Conservation (phyloP, 2,113 vertebrate species). For the Ceuthmochares aereus region DNA sequence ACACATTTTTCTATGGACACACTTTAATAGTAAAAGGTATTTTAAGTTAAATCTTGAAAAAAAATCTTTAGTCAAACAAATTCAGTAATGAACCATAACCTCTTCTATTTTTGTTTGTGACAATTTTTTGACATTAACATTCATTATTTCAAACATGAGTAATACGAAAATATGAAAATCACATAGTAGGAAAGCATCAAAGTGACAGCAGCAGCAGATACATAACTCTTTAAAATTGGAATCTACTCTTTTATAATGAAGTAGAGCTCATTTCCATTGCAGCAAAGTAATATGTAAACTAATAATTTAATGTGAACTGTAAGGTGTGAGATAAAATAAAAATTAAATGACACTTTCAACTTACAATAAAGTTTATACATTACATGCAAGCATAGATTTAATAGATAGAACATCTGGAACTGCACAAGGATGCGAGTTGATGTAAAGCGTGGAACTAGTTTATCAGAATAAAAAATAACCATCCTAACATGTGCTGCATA, state of each 20-base stretch:
- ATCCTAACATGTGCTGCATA: not conserved
- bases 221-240: conserved; percentile 32
- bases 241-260: conserved; percentile 29
- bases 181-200: conserved; percentile 37
- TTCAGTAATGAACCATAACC: not conserved
- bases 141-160: conserved; percentile 31
- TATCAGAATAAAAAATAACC: conserved; percentile 26
- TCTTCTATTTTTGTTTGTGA: not conserved
- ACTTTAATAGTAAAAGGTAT: not conserved
- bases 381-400: not conserved
- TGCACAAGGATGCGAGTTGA: not conserved
- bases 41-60: not conserved
- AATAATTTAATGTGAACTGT: conserved; percentile 46
- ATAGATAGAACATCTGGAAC: conserved; percentile 12
- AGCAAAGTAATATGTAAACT: conserved; percentile 36
- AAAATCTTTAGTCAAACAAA: not conserved
- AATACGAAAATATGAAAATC: conserved; percentile 50
- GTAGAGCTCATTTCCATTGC: conserved; percentile 27
- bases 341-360: conserved; percentile 37
- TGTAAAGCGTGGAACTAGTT: not conserved
- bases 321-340: conserved; percentile 49
- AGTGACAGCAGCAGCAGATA: conserved; percentile 28
- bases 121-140: conserved; percentile 2
- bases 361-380: not conserved
- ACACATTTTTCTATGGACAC: not conserved